Evolutionary conservation across 2,888 invertebrate genomes (phyloP).

Genomic region (Diplazon laetatorius): DNA sequence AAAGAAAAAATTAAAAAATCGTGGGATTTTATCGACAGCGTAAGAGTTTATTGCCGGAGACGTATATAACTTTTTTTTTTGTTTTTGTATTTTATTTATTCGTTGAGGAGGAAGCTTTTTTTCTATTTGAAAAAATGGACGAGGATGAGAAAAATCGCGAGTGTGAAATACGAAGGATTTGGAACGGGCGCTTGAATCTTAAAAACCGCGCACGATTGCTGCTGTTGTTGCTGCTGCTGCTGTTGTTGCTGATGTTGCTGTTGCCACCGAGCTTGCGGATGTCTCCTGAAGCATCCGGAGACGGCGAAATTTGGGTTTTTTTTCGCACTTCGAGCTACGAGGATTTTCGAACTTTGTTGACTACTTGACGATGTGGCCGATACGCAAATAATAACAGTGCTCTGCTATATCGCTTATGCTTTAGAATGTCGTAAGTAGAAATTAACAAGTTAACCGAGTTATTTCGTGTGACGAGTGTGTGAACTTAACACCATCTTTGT

Average conservation of each 20-base stretch:
- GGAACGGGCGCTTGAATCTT: constrained; percentile 8
- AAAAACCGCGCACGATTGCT: neutral
- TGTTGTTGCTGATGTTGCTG: neutral
- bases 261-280: constrained; percentile 2
- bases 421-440: constrained; percentile 79
- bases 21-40: neutral
- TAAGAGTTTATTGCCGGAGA: constrained; percentile 6
- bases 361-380: constrained; percentile 22
- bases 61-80: too few species aligned
- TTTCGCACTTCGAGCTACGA: constrained; percentile 1
- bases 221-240: neutral
- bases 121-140: constrained; percentile 27
- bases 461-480: constrained; percentile 11
- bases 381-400: constrained; percentile 65
- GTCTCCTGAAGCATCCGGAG: neutral
- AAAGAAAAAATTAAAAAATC: too few species aligned
- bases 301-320: neutral
- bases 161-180: constrained; percentile 45
- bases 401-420: constrained; percentile 73
- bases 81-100: too few species aligned
- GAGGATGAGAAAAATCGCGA: constrained; percentile 34
- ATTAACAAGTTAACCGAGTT: constrained; percentile 67
- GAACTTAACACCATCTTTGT: constrained; percentile 1
- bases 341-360: constrained; percentile 15
- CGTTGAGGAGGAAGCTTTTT: too few species aligned